Base-by-base conservation (phyloP, 2,113 vertebrate genomes). In the Ceratotherium simum region DNA sequence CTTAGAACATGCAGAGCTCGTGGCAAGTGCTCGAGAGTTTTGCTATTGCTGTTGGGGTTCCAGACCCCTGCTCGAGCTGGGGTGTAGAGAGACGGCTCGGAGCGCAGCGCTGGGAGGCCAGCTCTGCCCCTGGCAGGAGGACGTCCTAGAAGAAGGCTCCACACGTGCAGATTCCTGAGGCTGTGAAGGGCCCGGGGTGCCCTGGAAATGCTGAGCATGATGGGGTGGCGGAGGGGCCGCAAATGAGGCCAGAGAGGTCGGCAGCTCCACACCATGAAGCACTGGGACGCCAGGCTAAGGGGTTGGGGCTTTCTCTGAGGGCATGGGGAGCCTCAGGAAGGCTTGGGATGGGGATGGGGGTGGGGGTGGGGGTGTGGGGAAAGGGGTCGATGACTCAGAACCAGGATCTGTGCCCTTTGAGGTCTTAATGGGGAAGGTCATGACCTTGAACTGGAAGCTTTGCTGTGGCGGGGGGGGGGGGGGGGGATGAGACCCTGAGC, bases 91-190 rank as follows among this genome's bases (percentile, higher is more conserved):
- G 54, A 25, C 14, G 54, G 58, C 69, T 31, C 2, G 2, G 67
- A 60, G 25, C 3, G 0, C 31, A 29, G 62, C 0, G 0, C 6
- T 6, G 25, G 48, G 16, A 29, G 36, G 62, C 23, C 11, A 4
- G 18, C 27, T 31, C 42, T 2, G 0, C 31, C 36, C 73, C 83
- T 11, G 11, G 36, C 36, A 8, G 25, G 67, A 73, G 31, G 84
- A 36, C 25, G 51, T 69, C 39, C 31, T 8, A 48, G 51, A 93
- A 3, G 21, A 48, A 56, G 31, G 8, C 7, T 69, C 33, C 31
- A 23, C 31, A 13, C 25, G 11, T 8, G 33, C 18, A 51, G 54
- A 21, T 2, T 6, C 6, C 4, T 18, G 3, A 62, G 62, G 51
- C 23, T 69, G 62, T 36, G 31, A 20, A 36, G 33, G 21, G 60